Conservation (phyloP, 2,888 invertebrate species). For the Sarcophaga variegata region DNA sequence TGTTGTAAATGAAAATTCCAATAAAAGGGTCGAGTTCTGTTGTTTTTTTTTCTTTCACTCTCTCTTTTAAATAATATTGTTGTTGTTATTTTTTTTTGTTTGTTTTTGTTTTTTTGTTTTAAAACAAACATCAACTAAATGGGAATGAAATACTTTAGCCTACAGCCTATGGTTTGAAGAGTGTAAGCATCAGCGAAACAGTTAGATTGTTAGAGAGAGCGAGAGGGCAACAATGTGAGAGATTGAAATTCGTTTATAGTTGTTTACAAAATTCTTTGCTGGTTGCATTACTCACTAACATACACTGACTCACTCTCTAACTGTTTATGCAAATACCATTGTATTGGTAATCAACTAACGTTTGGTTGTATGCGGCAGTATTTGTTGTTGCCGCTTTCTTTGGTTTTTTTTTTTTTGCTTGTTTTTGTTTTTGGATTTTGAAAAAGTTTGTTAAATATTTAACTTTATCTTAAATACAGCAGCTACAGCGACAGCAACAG, state of each 20-base stretch:
- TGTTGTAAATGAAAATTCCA: constrained; percentile 64
- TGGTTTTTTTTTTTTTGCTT: too few relatives aligned
- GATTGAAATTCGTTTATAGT: neutral
- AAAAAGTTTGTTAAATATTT: constrained; percentile 68
- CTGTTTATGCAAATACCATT: neutral
- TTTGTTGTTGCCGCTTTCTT: too few relatives aligned
- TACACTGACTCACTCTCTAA: neutral
- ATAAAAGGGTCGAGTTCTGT: constrained; percentile 45
- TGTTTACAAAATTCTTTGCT: constrained; percentile 62
- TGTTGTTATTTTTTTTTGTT: too few relatives aligned
- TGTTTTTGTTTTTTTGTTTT: constrained; percentile 5
- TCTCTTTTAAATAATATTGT: too few relatives aligned
- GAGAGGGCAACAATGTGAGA: too few relatives aligned
- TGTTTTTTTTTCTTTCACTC: neutral
- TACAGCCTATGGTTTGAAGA: constrained; percentile 38
- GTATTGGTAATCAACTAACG: too few relatives aligned
- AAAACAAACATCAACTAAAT: constrained; percentile 51
- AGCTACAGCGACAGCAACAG: neutral
- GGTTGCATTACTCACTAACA: constrained; percentile 47
- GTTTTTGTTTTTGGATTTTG: neutral
- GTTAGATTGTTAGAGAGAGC: too few relatives aligned
- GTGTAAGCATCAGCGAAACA: too few relatives aligned
- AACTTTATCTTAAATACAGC: constrained; percentile 57
- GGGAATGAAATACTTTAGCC: constrained; percentile 8
- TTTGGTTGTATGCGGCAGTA: too few relatives aligned